Base-by-base conservation (phyloP, 2,113 vertebrate species). In the Ptychochromis oligacanthus region DNA sequence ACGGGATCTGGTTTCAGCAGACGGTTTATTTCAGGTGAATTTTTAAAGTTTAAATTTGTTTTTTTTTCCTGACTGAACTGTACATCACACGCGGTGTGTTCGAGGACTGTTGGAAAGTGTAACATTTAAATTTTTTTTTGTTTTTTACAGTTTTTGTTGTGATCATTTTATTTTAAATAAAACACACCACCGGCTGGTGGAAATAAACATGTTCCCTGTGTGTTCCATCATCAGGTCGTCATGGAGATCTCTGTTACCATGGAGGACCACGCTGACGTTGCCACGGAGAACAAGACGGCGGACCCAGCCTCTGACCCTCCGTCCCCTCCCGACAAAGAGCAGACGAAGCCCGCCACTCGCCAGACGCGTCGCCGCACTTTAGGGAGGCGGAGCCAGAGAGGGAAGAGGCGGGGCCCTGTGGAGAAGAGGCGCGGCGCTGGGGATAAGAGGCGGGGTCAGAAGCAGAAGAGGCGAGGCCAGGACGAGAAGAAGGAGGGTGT, bases 401-500 rank as follows among this genome's bases (percentile, higher is more conserved):
- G 24, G 3, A 87, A 85, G 18, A 83, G 78, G 49, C 80, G 38
- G 24, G 70, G 49, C 7, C 24, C 57, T 0, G 52, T 1, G 3
- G 82, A 80, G 14, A 89, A 86, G 62, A 62, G 62, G 62, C 55
- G 82, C 1, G 72, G 70, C 1, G 2, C 14, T 0, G 26, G 4
- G 0, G 79, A 76, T 8, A 89, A 84, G 15, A 77, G 76, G 31
- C 80, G 77, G 0, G 61, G 77, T 0, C 82, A 43, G 6, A 82
- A 78, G 24, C 79, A 58, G 2, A 93, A 57, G 74, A 81, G 88
- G 67, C 76, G 74, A 1, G 36, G 64, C 2, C 80, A 83, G 22
- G 72, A 88, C 20, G 87, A 74, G 15, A 74, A 81, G 78, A 67
- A 55, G 18, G 88, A 80, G 18, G 89, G 91, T 1, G 93, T 94